phyloP scores from a whole-genome alignment of 1,140 invertebrate genomes.

The Panagrolaimus sp. region DNA sequence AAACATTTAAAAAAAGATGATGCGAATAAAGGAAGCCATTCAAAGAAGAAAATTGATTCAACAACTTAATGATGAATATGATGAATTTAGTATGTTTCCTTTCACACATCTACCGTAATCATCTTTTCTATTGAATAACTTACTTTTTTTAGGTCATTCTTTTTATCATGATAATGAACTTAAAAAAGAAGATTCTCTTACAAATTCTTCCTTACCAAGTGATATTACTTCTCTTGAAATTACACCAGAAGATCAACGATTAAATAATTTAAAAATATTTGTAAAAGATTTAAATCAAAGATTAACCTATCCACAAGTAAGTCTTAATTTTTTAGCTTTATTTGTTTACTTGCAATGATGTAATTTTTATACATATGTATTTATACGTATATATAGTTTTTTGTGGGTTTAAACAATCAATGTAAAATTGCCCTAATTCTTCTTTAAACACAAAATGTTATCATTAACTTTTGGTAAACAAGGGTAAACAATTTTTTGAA shows the following conservation, averaged over 20 bases:
- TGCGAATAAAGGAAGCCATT: constrained; percentile 57
- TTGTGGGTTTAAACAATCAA: too few species aligned
- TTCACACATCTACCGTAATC: too few species aligned
- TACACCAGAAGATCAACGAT: not conserved
- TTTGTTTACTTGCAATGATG: not conserved
- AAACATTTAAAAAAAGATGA: constrained; percentile 32
- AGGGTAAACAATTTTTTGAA: too few species aligned
- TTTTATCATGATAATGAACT: too few species aligned
- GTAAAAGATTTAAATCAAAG: not conserved
- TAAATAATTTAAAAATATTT: not conserved
- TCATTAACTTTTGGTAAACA: too few species aligned
- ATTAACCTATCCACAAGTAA: constrained; percentile 7
- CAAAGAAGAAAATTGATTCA: constrained; percentile 51
- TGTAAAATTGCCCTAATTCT: too few species aligned
- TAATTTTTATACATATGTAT: too few species aligned
- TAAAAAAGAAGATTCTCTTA: not conserved
- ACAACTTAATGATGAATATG: constrained; percentile 51
- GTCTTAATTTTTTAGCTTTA: not conserved
- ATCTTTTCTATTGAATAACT: too few species aligned
- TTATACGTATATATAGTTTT: too few species aligned
- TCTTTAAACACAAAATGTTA: too few species aligned
- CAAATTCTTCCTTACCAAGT: not conserved
- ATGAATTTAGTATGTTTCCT: not conserved
- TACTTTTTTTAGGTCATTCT: too few species aligned
- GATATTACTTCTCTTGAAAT: not conserved